These are phyloP conservation scores for Aix galericulata DNA, from an alignment of 2,113 vertebrate species.

Conservation along the genomic window DNA sequence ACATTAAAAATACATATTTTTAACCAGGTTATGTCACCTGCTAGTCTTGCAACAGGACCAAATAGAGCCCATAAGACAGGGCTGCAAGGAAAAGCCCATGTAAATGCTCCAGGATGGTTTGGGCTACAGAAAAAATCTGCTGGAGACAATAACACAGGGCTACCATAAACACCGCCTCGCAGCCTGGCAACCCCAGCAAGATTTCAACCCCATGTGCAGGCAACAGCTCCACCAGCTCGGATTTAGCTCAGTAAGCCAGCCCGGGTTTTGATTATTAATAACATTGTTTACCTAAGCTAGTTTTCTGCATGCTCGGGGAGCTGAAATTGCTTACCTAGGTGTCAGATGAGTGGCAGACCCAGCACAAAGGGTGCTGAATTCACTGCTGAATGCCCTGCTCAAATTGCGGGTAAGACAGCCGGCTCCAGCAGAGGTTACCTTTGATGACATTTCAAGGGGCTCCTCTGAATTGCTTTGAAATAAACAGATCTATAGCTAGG, in stretches of 20 bases:
- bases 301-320: neutral
- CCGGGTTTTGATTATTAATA: neutral
- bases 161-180: neutral
- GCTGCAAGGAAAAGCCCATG: neutral
- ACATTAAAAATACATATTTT: neutral
- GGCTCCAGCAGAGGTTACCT: neutral
- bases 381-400: neutral
- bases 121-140: neutral
- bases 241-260: neutral
- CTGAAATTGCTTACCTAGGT: neutral
- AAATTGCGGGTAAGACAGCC: neutral
- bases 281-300: neutral
- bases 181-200: neutral
- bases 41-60: neutral
- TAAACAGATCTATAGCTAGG: neutral
- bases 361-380: neutral
- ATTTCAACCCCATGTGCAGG: neutral
- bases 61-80: neutral
- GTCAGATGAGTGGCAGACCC: neutral
- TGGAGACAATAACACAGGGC: neutral
- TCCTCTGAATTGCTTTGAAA: neutral
- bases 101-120: neutral
- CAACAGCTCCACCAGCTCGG: neutral
- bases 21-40: neutral
- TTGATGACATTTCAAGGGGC: neutral